Evolutionary conservation across 2,797 vertebrate genomes (phyloP).

Genomic region (Oophaga sylvatica): DNA sequence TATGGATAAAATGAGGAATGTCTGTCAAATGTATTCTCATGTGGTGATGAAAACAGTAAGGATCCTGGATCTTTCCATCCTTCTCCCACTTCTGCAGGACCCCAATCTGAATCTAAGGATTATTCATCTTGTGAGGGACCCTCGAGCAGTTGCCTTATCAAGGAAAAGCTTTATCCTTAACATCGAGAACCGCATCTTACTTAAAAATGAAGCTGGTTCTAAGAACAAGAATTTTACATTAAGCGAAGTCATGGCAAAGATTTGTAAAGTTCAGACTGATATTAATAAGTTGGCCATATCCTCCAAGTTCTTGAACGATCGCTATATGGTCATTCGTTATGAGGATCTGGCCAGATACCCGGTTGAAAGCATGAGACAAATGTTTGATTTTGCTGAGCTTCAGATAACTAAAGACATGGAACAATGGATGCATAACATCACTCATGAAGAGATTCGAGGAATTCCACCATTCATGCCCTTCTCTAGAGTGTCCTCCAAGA

Average conservation of each 20-base stretch:
- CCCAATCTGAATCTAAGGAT: slow-evolving; percentile 36
- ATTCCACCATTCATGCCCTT: slow-evolving; percentile 76
- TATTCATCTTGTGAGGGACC: slow-evolving; percentile 51
- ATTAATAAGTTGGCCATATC: background rate
- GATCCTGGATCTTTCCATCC: slow-evolving; percentile 29
- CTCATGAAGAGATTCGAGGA: slow-evolving; percentile 68
- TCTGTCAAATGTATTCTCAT: slow-evolving; percentile 26
- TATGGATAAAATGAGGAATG: slow-evolving; percentile 70
- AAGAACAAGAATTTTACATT: background rate
- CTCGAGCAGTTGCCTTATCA: slow-evolving; percentile 47
- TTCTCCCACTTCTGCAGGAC: slow-evolving; percentile 37
- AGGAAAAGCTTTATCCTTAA: background rate
- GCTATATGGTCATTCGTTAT: slow-evolving; percentile 79
- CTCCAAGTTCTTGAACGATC: slow-evolving; percentile 58
- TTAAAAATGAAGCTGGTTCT: slow-evolving; percentile 62
- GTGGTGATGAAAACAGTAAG: slow-evolving; percentile 39
- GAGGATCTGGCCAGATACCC: slow-evolving; percentile 81
- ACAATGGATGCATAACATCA: slow-evolving; percentile 78
- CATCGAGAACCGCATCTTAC: slow-evolving; percentile 61
- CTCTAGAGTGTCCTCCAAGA: slow-evolving; percentile 74
- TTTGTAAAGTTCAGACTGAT: slow-evolving; percentile 28
- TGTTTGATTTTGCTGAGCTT: slow-evolving; percentile 78
- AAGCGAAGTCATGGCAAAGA: slow-evolving; percentile 2
- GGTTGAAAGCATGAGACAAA: slow-evolving; percentile 70
- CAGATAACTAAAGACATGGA: slow-evolving; percentile 72